Conservation (phyloP, 2,113 vertebrate genomes). For the Spilogale gracilis region DNA sequence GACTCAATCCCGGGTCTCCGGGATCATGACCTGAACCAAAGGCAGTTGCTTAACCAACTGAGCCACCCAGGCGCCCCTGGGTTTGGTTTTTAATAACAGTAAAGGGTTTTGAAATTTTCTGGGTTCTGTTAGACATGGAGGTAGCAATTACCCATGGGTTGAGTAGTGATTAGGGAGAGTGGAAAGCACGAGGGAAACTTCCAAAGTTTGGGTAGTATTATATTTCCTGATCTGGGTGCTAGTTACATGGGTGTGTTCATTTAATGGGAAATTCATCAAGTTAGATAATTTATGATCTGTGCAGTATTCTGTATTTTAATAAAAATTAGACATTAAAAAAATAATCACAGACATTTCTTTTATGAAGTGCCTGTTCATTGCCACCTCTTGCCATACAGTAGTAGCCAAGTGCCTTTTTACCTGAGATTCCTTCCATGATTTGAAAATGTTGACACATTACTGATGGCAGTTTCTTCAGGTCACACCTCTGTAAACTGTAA, state of each 20-base stretch:
- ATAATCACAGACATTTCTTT: neutral
- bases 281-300: conserved; percentile 4
- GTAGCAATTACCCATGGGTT: neutral
- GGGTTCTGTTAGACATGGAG: neutral
- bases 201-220: neutral
- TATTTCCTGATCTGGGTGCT: conserved; percentile 38
- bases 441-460: neutral
- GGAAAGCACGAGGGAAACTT: neutral
- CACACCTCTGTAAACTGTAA: neutral
- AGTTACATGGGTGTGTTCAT: neutral
- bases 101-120: conserved; percentile 33
- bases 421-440: neutral
- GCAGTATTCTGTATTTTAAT: neutral
- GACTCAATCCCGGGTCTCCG: no score
- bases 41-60: no score
- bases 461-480: neutral
- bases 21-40: no score
- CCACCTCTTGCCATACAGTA: neutral
- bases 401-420: neutral
- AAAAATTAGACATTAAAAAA: conserved; percentile 41
- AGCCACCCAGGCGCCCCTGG: no score
- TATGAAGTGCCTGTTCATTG: neutral
- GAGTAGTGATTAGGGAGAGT: neutral
- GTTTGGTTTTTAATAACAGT: neutral
- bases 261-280: neutral